Base-by-base conservation (phyloP, 2,888 invertebrate species). In the Lasioglossum vierecki region DNA sequence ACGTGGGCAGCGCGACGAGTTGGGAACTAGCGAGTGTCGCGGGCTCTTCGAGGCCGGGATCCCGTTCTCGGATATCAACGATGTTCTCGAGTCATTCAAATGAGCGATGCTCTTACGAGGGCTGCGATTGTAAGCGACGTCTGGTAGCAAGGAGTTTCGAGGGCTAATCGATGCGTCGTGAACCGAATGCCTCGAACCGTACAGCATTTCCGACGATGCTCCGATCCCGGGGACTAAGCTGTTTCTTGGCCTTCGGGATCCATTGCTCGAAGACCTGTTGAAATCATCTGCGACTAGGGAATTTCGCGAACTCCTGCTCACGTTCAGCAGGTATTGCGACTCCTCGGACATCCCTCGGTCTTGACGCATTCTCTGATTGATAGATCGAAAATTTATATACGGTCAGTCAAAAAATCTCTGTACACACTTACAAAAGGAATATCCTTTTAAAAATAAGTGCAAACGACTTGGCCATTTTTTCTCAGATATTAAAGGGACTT, bases 111-210 rank as follows among this genome's bases (percentile, higher is more conserved):
- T 96, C 90, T 96, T 96, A 75, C 96, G 95, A 0, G 96, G 96
- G 91, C 96, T 96, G 94, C 96, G 92, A 41, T 93, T 94, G 77
- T 94, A 93, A 82, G 93, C 85, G 86, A 92, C 49, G 72, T 97
- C 97, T 35, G 97, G 96, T 39, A 96, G 95, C 71, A 97, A 95
- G 15, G 97, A 96, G 90, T 96, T 96, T 80, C 97, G 95, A 0
- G 97, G 96, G 82, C 96, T 96, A 84, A 96, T 95, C 1, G 95
- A 93, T 1, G 95, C 95, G 0, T 95, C 96, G 9, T 96, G 96
- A 0, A 96, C 95, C 78, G 96, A 97, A 88, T 97, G 96, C 82
- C 97, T 95, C 0, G 97, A 96, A 92, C 85, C 83, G 74, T 83
- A 74, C 35, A 79, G 8, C 74, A 70, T 74, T 3, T 83, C 83